Base-by-base conservation (phyloP, 2,888 invertebrate species). In the Drosophila anomelani region DNA sequence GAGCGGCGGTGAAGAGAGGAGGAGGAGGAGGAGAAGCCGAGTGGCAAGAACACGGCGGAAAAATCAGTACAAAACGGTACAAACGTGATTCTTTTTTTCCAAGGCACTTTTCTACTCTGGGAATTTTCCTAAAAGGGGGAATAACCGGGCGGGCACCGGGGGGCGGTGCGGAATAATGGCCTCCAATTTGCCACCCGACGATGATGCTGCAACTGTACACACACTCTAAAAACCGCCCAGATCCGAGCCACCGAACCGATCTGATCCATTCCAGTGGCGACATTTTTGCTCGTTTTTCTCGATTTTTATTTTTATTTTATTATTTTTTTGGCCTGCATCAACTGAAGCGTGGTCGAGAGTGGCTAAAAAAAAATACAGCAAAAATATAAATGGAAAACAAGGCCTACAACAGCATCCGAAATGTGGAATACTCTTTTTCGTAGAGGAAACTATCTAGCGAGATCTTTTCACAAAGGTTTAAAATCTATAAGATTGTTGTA, bases 41-140 rank as follows among this genome's bases (percentile, higher is more conserved):
- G 44, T 54, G 51, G 51, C 55, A 55, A 73, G 75, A 47, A 46
- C 29, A 39, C 62, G 44, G 46, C 64, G 32, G 81, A 70, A 76
- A 88, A 85, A 88, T 85, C 85, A 88, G 85, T 81, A 89, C 85
- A 86, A 86, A 86, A 86, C 86, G 86, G 86, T 86, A 86, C 78
- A 86, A 86, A 86, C 86, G 86, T 86, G 86, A 86, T 86, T 89
- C 80, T 81, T 80, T 85, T 71, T 71, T 51, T 75, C 51, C 67
- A 60, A 70, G 69, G 60, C 58, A 51, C 72, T 61, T 29, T 64
- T 56, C 47, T 36, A 53, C 54, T 32, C 47, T 64, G 59, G 49
- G 75, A 75, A 75, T 75, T 61, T 75, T 75, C 60, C 70, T 46
- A 15, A 23, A 38, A 17, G 20, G 32, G 36, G 51, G 64, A 20